Base-by-base conservation (phyloP, 2,888 invertebrate genomes). In the Pedicia rivosa region DNA sequence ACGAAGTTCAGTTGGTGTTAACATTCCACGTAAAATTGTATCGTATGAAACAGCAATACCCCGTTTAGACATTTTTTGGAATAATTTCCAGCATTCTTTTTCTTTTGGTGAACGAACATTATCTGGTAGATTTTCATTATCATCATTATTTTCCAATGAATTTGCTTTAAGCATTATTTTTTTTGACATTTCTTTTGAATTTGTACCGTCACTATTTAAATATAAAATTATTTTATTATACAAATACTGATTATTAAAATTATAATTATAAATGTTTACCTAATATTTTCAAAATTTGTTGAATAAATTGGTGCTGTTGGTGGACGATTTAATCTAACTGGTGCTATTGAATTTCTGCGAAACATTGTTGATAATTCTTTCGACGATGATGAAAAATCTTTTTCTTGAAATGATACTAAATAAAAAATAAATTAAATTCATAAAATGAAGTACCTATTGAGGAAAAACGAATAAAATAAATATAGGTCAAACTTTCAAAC, bases 1-100 rank as follows among this genome's bases (percentile, higher is more conserved):
- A 44, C 78, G 64, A 50, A 77, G 76, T 52, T 78, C 78, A 1
- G 77, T 77, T 4, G 78, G 78, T 7, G 78, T 78, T 43, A 78
- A 54, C 72, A 78, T 72, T 25, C 78, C 78, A 46, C 78, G 66
- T 34, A 77, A 52, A 29, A 78, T 72, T 0, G 78, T 78, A 42
- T 78, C 77, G 46, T 73, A 77, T 5, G 74, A 72, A 3, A 78
- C 71, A 35, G 65, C 67, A 12, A 78, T 67, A 1, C 77, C 78
- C 49, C 74, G 76, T 39, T 70, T 70, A 24, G 66, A 67, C 75
- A 78, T 77, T 57, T 71, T 70, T 44, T 69, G 66, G 48, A 71
- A 77, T 43, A 76, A 60, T 40, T 70, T 70, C 77, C 76, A 77
- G 49, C 78, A 78, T 53, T 78, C 72, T 35, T 66, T 65, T 45